Base-by-base conservation (phyloP, 2,888 invertebrate genomes). In the Chymomyza amoena region DNA sequence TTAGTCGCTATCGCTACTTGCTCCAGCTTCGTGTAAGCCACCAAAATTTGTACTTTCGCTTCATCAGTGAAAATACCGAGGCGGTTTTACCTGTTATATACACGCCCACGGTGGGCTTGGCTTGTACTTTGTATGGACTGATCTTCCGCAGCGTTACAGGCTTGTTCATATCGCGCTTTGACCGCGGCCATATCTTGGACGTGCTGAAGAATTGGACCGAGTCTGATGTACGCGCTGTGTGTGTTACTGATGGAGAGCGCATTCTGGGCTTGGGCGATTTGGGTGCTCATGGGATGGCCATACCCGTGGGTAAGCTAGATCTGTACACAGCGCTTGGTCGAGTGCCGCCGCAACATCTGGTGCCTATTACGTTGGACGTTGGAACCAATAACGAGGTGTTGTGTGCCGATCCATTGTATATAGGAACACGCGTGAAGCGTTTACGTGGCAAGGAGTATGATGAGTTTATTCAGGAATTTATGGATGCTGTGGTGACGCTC, bases 51-150 rank as follows among this genome's bases (percentile, higher is more conserved):
- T 99, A 98, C 93, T 99, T 96, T 91, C 94, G 96, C 7, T 94
- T 98, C 62, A 92, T 98, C 51, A 93, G 94, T 25, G 96, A 97
- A 80, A 94, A 98, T 90, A 96, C 98, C 6, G 94, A 96, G 45
- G 94, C 96, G 65, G 94, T 97, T 93, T 96, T 99, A 96, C 99
- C 99, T 0, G 94, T 99, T 66, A 97, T 99, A 20, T 99, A 99
- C 92, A 99, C 99, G 0, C 99, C 99, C 0, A 98, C 98, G 0
- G 99, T 99, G 18, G 99, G 99, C 6, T 93, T 95, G 74, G 99
- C 98, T 10, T 99, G 99, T 92, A 97, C 98, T 92, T 96, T 97
- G 90, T 99, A 96, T 91, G 98, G 98, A 6, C 93, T 97, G 73
- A 95, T 98, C 79, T 97, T 95, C 92, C 95, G 96, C 75, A 94